These are phyloP conservation scores for Ophonus ardosiacus DNA, from an alignment of 2,888 invertebrate species.

Conservation along the genomic window DNA sequence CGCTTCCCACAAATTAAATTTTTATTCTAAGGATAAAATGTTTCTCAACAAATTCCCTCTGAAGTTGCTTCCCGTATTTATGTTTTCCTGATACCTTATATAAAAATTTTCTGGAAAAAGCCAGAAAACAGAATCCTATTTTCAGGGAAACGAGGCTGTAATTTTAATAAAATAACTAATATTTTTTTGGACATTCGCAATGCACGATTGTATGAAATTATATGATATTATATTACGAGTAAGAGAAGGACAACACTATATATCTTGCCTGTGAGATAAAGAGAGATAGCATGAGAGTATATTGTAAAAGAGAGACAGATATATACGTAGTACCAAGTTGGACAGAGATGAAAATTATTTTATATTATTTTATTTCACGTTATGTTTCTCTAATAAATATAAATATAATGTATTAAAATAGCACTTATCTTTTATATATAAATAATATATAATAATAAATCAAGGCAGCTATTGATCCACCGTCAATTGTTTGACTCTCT, in stretches of 20 bases:
- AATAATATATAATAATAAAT: constrained; percentile 25
- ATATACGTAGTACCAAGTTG: not conserved
- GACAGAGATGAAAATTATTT: constrained; percentile 14
- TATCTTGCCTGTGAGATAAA: not conserved
- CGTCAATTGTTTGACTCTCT: not conserved
- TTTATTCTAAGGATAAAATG: not conserved
- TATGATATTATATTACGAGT: constrained; percentile 51
- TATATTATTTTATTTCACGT: constrained; percentile 23
- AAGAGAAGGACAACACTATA: constrained; percentile 2
- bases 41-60: not conserved
- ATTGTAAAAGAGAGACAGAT: not conserved
- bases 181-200: constrained; percentile 62
- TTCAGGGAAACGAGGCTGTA: constrained; percentile 75
- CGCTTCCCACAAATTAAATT: not conserved
- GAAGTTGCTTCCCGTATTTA: constrained; percentile 67
- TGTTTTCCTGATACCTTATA: constrained; percentile 78
- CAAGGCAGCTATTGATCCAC: constrained; percentile 10
- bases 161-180: constrained; percentile 76
- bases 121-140: constrained; percentile 77
- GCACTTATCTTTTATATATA: constrained; percentile 17
- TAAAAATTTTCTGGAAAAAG: constrained; percentile 80
- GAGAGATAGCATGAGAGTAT: not conserved
- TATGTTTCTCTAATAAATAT: constrained; percentile 10
- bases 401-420: not conserved
- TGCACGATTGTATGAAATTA: not conserved